phyloP scores from a whole-genome alignment of 2,888 invertebrate species.

The Xanthorhoe spadicearia region DNA sequence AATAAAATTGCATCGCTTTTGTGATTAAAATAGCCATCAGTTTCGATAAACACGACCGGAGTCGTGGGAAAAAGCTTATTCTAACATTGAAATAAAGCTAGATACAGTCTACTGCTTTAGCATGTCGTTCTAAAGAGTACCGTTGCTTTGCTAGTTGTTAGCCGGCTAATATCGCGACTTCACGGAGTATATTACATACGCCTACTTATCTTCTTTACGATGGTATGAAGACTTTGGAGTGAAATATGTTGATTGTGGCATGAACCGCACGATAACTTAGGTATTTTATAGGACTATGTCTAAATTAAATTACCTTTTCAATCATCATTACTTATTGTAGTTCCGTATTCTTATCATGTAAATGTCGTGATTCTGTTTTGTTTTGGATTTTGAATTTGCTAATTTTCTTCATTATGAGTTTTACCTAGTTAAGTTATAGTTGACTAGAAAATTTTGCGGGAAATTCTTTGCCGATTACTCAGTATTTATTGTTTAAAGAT shows the following conservation, averaged over 20 bases:
- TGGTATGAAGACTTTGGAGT: conserved; percentile 6
- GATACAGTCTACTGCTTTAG: conserved; percentile 44
- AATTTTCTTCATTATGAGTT: neutral
- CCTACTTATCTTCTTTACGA: conserved; percentile 19
- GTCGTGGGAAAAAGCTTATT: conserved; percentile 18
- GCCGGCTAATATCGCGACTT: conserved; percentile 17
- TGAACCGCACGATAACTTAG: neutral
- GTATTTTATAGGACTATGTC: neutral
- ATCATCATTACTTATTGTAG: neutral
- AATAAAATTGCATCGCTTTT: neutral
- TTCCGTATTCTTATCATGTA: neutral
- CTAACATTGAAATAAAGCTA: conserved; percentile 38
- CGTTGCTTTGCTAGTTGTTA: conserved; percentile 20
- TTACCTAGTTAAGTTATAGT: too few species aligned
- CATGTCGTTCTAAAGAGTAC: conserved; percentile 16
- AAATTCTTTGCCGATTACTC: too few species aligned
- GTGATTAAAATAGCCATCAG: neutral
- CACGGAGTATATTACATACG: conserved; percentile 12
- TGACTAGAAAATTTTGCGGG: too few species aligned
- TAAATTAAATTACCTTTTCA: neutral
- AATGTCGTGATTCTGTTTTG: neutral
- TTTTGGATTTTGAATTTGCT: neutral
- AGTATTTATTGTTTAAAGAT: too few species aligned
- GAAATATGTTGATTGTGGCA: conserved; percentile 6
- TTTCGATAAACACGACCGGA: conserved; percentile 9